phyloP scores from a whole-genome alignment of 1,140 invertebrate species.

The Papilio dardanus region DNA sequence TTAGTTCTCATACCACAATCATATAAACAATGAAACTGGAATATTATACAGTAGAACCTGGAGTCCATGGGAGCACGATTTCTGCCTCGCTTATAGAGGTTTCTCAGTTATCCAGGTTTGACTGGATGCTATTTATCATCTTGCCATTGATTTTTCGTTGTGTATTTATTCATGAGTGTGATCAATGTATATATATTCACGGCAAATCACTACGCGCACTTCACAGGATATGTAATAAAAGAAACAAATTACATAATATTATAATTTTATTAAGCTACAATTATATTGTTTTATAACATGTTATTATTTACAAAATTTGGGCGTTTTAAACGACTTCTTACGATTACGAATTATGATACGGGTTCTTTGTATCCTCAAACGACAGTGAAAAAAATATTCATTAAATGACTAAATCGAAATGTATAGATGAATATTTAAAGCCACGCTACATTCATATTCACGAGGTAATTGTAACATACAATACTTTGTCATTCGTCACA shows the following conservation, averaged over 20 bases:
- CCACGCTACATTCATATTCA: background rate
- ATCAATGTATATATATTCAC: too few relatives aligned
- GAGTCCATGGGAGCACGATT: too few relatives aligned
- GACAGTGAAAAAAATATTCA: background rate
- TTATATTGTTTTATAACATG: background rate
- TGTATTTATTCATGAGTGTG: too few relatives aligned
- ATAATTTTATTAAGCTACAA: constrained; percentile 28
- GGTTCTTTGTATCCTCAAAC: background rate
- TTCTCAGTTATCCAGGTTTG: too few relatives aligned
- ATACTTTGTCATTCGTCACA: constrained; percentile 1
- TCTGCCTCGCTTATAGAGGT: too few relatives aligned
- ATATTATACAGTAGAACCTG: too few relatives aligned
- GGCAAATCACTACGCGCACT: too few relatives aligned
- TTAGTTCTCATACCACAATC: too few relatives aligned
- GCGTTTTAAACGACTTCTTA: constrained; percentile 12
- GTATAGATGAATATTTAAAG: background rate
- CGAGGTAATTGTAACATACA: constrained; percentile 24
- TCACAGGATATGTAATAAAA: background rate
- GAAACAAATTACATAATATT: constrained; percentile 14
- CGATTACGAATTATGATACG: background rate
- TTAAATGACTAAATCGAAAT: constrained; percentile 8
- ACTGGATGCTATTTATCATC: too few relatives aligned
- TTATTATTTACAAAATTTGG: constrained; percentile 37
- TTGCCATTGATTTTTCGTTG: too few relatives aligned
- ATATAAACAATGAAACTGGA: too few relatives aligned